Base-by-base conservation (phyloP, 2,797 vertebrate genomes). In the Eospalax fontanierii region DNA sequence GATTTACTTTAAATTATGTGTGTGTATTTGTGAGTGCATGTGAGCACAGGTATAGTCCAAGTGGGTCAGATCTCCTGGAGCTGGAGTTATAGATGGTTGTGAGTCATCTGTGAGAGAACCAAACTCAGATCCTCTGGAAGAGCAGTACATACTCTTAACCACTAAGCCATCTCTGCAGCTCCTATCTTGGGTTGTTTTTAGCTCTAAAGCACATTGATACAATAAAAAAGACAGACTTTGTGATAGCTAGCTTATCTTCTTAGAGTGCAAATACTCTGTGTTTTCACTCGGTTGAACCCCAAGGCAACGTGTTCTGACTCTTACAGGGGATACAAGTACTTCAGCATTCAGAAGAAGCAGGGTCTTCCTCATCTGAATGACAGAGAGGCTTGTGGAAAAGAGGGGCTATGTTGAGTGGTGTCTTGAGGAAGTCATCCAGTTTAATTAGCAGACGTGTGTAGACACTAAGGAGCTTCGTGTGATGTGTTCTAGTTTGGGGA, bases 321-420 rank as follows among this genome's bases (percentile, higher is more conserved):
- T 24, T 40, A 10, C 1, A 57, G 81, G 22, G 65, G 35, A 87
- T 30, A n/a, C 0, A 65, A 78, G 57, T 38, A 38, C 50, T 38
- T 12, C 4, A 26, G 54, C 57, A 57, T 73, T 70, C 19, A 40
- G 54, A 75, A 88, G 82, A 54, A 19, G 30, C 38, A 90, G 65
- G 66, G 46, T 1, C 5, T 61, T 90, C 14, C n/a, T 88, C 2
- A 18, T 1, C 46, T 90, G 54, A 18, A n/a, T 91, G 35, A 43
- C 21, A 33, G 21, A 76, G 33, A 18, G 19, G 28, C 33, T n/a
- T 0, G 0, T 54, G 14, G 74, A 75, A 61, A 10, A 79, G 28
- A 50, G 4, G 9, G 12, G 3, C 3, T 59, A 24, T 6, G 68
- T 43, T 1, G 0, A 73, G 35, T n/a, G 33, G 0, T 50, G 0